phyloP scores from a whole-genome alignment of 2,797 vertebrate species.

The Crenuchus spilurus region DNA sequence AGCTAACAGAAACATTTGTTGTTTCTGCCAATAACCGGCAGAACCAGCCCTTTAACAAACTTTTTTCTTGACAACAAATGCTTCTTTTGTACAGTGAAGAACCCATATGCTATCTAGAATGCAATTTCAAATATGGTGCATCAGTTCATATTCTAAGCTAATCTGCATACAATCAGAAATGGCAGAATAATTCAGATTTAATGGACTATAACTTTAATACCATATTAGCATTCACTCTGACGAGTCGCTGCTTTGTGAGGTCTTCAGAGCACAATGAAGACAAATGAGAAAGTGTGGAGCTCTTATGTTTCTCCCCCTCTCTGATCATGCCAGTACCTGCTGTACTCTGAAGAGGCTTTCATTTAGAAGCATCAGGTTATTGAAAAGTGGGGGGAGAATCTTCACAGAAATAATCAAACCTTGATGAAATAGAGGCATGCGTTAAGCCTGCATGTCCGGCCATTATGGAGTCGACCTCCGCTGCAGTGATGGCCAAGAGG shows the following conservation, averaged over 20 bases:
- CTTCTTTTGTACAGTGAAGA: neutral
- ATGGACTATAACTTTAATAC: slow-evolving; percentile 21
- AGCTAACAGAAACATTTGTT: neutral
- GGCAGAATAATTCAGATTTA: slow-evolving; percentile 27
- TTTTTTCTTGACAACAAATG: neutral
- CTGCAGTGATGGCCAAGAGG: slow-evolving; percentile 64
- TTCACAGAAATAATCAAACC: slow-evolving; percentile 85
- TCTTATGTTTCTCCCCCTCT: slow-evolving; percentile 44
- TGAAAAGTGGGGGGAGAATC: slow-evolving; percentile 69
- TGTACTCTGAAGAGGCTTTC: slow-evolving; percentile 73
- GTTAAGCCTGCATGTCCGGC: slow-evolving; percentile 77
- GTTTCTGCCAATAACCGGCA: neutral
- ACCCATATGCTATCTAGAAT: neutral
- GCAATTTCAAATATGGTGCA: slow-evolving; percentile 10
- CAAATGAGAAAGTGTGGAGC: slow-evolving; percentile 42
- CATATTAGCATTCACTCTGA: slow-evolving; percentile 35
- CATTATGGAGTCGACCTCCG: slow-evolving; percentile 71
- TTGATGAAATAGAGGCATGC: slow-evolving; percentile 81
- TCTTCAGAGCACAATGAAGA: slow-evolving; percentile 29
- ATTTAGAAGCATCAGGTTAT: slow-evolving; percentile 78
- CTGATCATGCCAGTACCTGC: slow-evolving; percentile 68
- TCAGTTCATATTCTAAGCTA: slow-evolving; percentile 13
- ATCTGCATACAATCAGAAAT: neutral
- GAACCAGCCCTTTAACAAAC: neutral
- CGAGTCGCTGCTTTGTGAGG: slow-evolving; percentile 27